Evolutionary conservation across 2,888 invertebrate genomes (phyloP).

Genomic region (Nemurella pictetii): DNA sequence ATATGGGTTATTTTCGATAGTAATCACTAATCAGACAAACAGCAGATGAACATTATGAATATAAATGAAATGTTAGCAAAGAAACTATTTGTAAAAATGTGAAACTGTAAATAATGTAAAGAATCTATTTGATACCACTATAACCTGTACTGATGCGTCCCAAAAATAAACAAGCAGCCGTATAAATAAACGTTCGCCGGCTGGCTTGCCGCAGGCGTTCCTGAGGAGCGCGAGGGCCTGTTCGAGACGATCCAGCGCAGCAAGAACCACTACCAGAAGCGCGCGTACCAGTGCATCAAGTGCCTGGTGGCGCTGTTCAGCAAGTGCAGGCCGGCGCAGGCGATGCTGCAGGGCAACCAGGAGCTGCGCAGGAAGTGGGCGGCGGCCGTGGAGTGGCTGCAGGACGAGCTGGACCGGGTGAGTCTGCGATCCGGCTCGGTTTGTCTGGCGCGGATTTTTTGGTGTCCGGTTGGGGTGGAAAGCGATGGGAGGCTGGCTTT

Average conservation of each 20-base stretch:
- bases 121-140: no score
- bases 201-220: conserved; percentile 56
- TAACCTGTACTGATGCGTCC: no score
- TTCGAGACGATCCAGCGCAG: conserved; percentile 91
- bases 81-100: no score
- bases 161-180: no score
- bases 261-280: conserved; percentile 93
- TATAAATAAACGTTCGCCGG: no score
- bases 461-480: no score
- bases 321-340: conserved; percentile 78
- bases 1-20: no score
- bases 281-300: conserved; percentile 96
- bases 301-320: conserved; percentile 89
- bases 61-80: no score
- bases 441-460: background rate
- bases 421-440: conserved; percentile 42
- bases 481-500: no score
- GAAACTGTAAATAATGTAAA: no score
- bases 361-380: conserved; percentile 87
- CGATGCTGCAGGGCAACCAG: conserved; percentile 74
- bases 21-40: no score
- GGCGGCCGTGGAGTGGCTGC: conserved; percentile 89
- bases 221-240: conserved; percentile 86
- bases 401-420: conserved; percentile 87
- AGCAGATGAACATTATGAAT: no score